phyloP scores from a whole-genome alignment of 2,797 vertebrate species.

The Gadopsis marmoratus region DNA sequence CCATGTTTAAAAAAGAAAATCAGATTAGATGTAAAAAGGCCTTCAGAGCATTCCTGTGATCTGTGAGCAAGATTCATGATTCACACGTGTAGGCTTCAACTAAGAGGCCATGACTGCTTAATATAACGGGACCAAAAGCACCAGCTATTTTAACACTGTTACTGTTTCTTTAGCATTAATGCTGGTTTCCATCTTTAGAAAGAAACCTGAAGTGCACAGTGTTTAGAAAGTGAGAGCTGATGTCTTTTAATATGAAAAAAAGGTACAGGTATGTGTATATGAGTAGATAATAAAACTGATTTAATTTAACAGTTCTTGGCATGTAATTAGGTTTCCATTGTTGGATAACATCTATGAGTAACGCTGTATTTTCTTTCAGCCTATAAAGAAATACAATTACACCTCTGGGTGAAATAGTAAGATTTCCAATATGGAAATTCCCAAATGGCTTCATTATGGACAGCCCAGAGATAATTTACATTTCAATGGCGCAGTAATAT shows the following conservation, averaged over 20 bases:
- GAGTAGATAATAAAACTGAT: slow-evolving; percentile 17
- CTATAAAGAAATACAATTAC: slow-evolving; percentile 49
- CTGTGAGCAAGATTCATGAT: slow-evolving; percentile 45
- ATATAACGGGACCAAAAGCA: slow-evolving; percentile 32
- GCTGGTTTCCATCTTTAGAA: background rate
- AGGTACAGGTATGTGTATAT: background rate
- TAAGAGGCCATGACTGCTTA: slow-evolving; percentile 21
- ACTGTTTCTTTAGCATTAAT: slow-evolving; percentile 3
- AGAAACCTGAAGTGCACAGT: background rate
- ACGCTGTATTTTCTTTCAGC: slow-evolving; percentile 16
- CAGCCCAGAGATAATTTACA: slow-evolving; percentile 62
- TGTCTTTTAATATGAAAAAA: slow-evolving; percentile 9
- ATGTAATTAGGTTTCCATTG: slow-evolving; percentile 34
- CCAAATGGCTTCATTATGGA: slow-evolving; percentile 65
- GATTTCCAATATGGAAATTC: slow-evolving; percentile 62
- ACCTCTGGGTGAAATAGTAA: slow-evolving; percentile 40
- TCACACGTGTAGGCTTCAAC: slow-evolving; percentile 58
- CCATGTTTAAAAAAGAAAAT: slow-evolving; percentile 68
- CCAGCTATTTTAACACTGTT: slow-evolving; percentile 11
- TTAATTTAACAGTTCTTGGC: slow-evolving; percentile 16
- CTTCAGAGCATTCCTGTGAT: slow-evolving; percentile 54
- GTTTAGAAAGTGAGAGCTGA: background rate
- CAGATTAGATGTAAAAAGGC: slow-evolving; percentile 72
- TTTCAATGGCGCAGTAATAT: slow-evolving; percentile 48
- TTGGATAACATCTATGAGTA: slow-evolving; percentile 22